These are phyloP conservation scores for Reinhardtius hippoglossoides DNA, from an alignment of 2,113 vertebrate genomes.

Conservation along the genomic window DNA sequence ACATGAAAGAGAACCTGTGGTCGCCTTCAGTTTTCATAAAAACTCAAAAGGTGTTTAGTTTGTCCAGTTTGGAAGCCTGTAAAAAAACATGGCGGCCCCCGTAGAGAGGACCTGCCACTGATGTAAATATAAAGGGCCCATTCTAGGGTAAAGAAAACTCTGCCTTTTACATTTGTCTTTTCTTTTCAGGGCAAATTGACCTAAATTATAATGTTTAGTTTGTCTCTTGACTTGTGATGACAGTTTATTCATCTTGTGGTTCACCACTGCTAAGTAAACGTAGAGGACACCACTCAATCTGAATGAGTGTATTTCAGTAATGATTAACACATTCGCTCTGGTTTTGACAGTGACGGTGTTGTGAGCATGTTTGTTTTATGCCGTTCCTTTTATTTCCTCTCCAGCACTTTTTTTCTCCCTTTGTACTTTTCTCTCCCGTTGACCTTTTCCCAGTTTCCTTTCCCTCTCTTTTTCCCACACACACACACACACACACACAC, in stretches of 20 bases:
- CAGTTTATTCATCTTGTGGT: slow-evolving; percentile 58
- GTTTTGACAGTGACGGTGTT: slow-evolving; percentile 25
- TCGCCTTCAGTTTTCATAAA: too few relatives aligned
- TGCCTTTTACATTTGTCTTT: slow-evolving; percentile 18
- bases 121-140: too few relatives aligned
- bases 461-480: slow-evolving; percentile 17
- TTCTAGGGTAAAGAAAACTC: too few relatives aligned
- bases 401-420: slow-evolving; percentile 5
- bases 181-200: slow-evolving; percentile 32
- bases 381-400: slow-evolving; percentile 32
- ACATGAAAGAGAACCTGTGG: too few relatives aligned
- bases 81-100: too few relatives aligned
- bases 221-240: slow-evolving; percentile 56
- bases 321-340: slow-evolving; percentile 43
- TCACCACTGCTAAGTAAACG: slow-evolving; percentile 55
- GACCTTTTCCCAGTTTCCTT: slow-evolving; percentile 59
- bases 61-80: too few relatives aligned
- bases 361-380: slow-evolving; percentile 35
- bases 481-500: background rate
- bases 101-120: too few relatives aligned
- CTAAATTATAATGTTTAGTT: slow-evolving; percentile 53
- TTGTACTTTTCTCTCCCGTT: slow-evolving; percentile 33
- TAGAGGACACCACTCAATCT: slow-evolving; percentile 43
- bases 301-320: slow-evolving; percentile 51
- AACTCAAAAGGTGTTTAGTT: too few relatives aligned